phyloP scores from a whole-genome alignment of 2,797 vertebrate genomes.

The Gymnocypris eckloni region DNA sequence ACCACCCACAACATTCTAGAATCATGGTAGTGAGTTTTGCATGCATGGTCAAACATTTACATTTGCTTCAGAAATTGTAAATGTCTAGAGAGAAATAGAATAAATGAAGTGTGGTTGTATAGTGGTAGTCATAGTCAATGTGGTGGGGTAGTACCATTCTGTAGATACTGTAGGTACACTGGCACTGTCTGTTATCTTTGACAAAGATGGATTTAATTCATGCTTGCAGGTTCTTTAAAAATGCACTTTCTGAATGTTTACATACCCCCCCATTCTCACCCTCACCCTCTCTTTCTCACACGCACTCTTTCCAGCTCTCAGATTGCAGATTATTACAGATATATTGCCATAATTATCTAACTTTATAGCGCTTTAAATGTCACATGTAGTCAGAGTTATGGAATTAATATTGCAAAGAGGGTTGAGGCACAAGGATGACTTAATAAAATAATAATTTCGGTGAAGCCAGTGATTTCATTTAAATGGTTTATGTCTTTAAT shows the following conservation, averaged over 20 bases:
- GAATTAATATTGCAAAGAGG: constrained; percentile 83
- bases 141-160: neutral
- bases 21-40: neutral
- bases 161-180: constrained; percentile 15
- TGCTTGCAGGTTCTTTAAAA: constrained; percentile 52
- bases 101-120: constrained; percentile 56
- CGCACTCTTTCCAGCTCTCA: constrained; percentile 67
- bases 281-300: constrained; percentile 33
- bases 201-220: constrained; percentile 70
- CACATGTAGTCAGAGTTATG: constrained; percentile 78
- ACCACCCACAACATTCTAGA: neutral
- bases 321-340: constrained; percentile 83
- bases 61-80: neutral
- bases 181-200: constrained; percentile 49
- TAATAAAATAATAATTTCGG: constrained; percentile 62
- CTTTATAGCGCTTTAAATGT: constrained; percentile 84
- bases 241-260: constrained; percentile 44
- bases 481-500: constrained; percentile 50
- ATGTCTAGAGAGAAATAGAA: constrained; percentile 30
- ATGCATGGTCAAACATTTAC: neutral
- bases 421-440: constrained; percentile 73
- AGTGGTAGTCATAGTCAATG: constrained; percentile 46
- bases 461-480: constrained; percentile 46
- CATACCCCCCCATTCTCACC: constrained; percentile 10
- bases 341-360: constrained; percentile 85